Evolutionary conservation across 2,888 invertebrate genomes (phyloP).

Genomic region (Ennomos erosarius): DNA sequence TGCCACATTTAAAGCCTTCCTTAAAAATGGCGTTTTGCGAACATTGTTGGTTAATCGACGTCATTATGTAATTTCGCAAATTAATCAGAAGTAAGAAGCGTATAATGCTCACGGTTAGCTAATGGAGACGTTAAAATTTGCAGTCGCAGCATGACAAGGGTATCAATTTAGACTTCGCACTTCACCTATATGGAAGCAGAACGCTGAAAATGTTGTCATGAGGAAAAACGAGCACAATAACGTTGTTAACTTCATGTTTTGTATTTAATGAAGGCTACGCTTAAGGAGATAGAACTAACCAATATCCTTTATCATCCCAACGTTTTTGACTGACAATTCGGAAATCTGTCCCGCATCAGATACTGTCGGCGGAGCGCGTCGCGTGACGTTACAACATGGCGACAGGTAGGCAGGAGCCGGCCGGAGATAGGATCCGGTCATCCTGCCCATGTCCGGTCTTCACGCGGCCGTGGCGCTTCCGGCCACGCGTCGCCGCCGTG

Average conservation of each 20-base stretch:
- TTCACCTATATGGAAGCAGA: too few species aligned
- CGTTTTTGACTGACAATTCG: slow-evolving; percentile 35
- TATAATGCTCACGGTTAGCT: too few species aligned
- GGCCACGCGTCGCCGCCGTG: slow-evolving; percentile 80
- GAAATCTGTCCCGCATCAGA: slow-evolving; percentile 39
- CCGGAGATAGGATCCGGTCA: slow-evolving; percentile 85
- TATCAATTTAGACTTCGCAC: too few species aligned
- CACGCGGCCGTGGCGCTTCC: slow-evolving; percentile 85
- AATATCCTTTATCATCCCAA: slow-evolving; percentile 12
- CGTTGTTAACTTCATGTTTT: too few species aligned
- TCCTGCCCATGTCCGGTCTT: slow-evolving; percentile 86
- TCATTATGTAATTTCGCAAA: slow-evolving; percentile 40
- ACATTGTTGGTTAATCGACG: slow-evolving; percentile 42
- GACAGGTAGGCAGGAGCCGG: slow-evolving; percentile 76
- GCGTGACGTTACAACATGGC: slow-evolving; percentile 81
- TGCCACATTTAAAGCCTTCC: slow-evolving; percentile 73
- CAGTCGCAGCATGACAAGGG: too few species aligned
- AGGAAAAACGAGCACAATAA: too few species aligned
- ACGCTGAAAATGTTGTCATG: too few species aligned
- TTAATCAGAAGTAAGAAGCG: slow-evolving; percentile 28
- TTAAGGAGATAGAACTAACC: slow-evolving; percentile 3
- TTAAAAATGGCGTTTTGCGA: slow-evolving; percentile 52
- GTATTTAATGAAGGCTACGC: neutral
- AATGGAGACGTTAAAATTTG: too few species aligned
- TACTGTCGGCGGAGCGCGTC: slow-evolving; percentile 41